Evolutionary conservation across 2,888 invertebrate species (phyloP).

Genomic region (Spatulosminthurus flaviceps): DNA sequence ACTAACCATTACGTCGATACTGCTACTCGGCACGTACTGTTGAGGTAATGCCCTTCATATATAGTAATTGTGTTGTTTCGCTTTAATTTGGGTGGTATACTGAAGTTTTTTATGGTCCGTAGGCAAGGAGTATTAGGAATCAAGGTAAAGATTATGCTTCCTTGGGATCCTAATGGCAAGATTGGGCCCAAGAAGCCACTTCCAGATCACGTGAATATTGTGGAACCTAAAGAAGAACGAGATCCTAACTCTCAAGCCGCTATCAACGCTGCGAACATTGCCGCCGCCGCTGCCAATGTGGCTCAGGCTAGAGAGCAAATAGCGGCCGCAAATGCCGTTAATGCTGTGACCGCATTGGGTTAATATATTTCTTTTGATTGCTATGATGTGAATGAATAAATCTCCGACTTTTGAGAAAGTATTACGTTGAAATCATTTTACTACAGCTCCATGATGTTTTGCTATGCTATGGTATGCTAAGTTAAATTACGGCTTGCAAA

Average conservation of each 20-base stretch:
- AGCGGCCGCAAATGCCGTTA: conserved; percentile 34
- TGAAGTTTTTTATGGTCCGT: conserved; percentile 38
- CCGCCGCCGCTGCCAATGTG: conserved; percentile 26
- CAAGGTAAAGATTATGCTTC: conserved; percentile 98
- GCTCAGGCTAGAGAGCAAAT: conserved; percentile 34
- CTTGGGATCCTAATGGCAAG: conserved; percentile 97
- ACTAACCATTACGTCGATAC: conserved; percentile 98
- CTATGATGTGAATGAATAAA: conserved; percentile 49
- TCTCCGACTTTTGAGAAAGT: conserved; percentile 46
- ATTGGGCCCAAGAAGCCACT: conserved; percentile 97
- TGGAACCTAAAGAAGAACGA: conserved; percentile 93
- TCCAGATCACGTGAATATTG: conserved; percentile 96
- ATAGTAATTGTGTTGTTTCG: neutral
- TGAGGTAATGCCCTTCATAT: conserved; percentile 76
- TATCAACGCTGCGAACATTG: conserved; percentile 15
- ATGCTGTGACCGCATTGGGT: conserved; percentile 41
- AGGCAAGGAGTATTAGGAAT: conserved; percentile 74
- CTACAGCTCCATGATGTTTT: neutral
- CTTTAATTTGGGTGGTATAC: neutral
- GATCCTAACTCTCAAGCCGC: conserved; percentile 28
- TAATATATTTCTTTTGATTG: conserved; percentile 44
- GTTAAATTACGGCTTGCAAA: too few species aligned
- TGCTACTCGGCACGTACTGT: conserved; percentile 96
- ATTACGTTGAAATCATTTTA: conserved; percentile 10
- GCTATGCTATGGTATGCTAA: too few species aligned